Evolutionary conservation across 2,113 vertebrate species (phyloP), one percentile per base, ranked within the genome.

Genomic region (Hemibagrus wyckioides): DNA sequence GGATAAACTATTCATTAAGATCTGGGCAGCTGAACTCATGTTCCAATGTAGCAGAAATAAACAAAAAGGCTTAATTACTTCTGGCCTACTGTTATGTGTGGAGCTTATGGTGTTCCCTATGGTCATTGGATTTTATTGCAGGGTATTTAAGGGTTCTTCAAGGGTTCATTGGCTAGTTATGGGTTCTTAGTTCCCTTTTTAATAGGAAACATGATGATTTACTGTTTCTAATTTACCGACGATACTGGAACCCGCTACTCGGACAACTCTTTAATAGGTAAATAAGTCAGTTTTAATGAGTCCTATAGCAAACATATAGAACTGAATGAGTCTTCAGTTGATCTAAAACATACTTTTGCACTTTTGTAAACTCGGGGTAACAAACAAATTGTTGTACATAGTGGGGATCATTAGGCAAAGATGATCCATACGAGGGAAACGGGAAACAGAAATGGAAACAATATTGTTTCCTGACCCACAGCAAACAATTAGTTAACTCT

Each of bases 1-100:
- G 81, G 84, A 19, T 71, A 76, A 85, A 73, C 86, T 88, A 87
- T 90, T 90, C 69, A 88, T 88, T 91, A 85, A 86, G 86, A 87
- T 84, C 80, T 87, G 80, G 87, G 86, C 83, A 85, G 79, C 85
- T 65, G 41, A 76, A 85, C 63, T 88, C 52, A 75, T 89, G 82
- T 88, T 83, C 71, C 75, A 59, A 67, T 80, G 85, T 76, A 86
- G 80, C 59, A 39, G 85, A 90, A 81, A 85, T 67, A 87, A 85
- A 88, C 80, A 71, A 88, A 88, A 48, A 82, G 73, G 79, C 75
- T 86, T 85, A 88, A 88, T 89, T 86, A 80, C 61, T 57, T 87
- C 73, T 87, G 75, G 39, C 56, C 80, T 86, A 71, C 48, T 25
- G 85, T 81, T 80, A 83, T 75, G 79, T 54, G 36, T 57, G 76